A percentile compares a stretch with the other conserved stretches of the same genome.
Conservation (phyloP, 64 coral and sea anemone genomes). For the Acropora yongei region DNA sequence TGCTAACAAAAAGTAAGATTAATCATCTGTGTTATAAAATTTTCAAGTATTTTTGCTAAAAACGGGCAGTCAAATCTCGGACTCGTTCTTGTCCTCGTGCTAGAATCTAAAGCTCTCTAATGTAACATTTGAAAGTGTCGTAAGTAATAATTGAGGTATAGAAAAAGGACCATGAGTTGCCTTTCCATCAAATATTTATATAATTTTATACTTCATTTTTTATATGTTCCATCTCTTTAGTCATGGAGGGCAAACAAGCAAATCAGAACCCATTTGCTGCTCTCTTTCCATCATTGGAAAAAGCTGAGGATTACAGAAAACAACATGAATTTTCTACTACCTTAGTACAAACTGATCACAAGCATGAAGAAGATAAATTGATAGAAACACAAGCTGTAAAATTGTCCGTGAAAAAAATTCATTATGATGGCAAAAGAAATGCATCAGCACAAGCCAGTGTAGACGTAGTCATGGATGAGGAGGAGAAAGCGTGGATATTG, state of each 20-base stretch:
- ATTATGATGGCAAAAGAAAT: background rate
- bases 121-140: too few species aligned
- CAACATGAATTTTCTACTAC: background rate
- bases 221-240: background rate
- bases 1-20: too few species aligned
- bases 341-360: background rate
- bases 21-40: too few species aligned
- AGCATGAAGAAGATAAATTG: background rate
- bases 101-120: too few species aligned
- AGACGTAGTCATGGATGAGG: background rate
- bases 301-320: slow-evolving; percentile 66
- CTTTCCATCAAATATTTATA: background rate
- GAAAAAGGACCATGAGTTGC: background rate
- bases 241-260: slow-evolving; percentile 2
- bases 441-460: background rate
- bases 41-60: too few species aligned
- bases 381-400: background rate
- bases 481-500: slow-evolving; percentile 32
- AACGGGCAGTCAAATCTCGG: too few species aligned
- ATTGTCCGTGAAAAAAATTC: background rate
- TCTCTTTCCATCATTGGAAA: slow-evolving; percentile 64
- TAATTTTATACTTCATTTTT: background rate
- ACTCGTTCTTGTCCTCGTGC: too few species aligned
- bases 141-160: too few species aligned
- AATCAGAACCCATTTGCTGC: slow-evolving; percentile 75